These are phyloP conservation scores for Bergia sp. DNA, from an alignment of 92 coral and sea anemone genomes.

Conservation along the genomic window DNA sequence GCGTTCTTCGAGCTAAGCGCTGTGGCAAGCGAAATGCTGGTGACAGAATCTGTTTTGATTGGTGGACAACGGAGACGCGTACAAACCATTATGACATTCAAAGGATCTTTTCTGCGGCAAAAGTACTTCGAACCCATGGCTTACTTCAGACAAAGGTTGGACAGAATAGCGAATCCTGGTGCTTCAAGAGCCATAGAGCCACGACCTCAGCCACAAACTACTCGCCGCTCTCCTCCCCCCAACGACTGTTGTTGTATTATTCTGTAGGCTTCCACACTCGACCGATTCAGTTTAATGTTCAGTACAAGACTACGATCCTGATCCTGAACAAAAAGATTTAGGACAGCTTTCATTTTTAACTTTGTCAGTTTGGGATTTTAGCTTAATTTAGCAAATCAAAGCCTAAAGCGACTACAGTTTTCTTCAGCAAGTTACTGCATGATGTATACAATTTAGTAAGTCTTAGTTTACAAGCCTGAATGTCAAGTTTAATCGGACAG, in stretches of 20 bases:
- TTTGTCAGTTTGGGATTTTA: too few species aligned
- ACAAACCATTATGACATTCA: constrained; percentile 44
- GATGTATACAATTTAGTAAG: too few species aligned
- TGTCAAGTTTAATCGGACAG: too few species aligned
- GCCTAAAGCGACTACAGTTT: too few species aligned
- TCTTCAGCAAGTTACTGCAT: too few species aligned
- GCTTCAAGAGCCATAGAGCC: background rate
- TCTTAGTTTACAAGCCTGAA: too few species aligned
- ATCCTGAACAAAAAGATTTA: background rate
- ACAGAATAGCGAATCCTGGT: constrained; percentile 19
- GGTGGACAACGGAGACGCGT: constrained; percentile 51
- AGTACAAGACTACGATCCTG: background rate
- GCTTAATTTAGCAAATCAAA: too few species aligned
- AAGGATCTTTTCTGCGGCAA: constrained; percentile 27
- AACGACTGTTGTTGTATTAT: constrained; percentile 12
- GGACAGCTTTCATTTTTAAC: too few species aligned
- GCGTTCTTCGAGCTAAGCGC: constrained; percentile 43
- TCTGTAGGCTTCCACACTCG: background rate
- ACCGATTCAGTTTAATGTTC: background rate
- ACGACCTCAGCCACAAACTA: background rate
- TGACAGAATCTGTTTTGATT: constrained; percentile 46
- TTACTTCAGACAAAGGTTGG: constrained; percentile 30
- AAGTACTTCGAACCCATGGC: constrained; percentile 38
- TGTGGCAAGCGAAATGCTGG: constrained; percentile 38
- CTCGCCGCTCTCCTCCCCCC: background rate